Evolutionary conservation across 2,797 vertebrate species (phyloP), one percentile per base, ranked within the genome.

Genomic region (Geotrypetes seraphini): DNA sequence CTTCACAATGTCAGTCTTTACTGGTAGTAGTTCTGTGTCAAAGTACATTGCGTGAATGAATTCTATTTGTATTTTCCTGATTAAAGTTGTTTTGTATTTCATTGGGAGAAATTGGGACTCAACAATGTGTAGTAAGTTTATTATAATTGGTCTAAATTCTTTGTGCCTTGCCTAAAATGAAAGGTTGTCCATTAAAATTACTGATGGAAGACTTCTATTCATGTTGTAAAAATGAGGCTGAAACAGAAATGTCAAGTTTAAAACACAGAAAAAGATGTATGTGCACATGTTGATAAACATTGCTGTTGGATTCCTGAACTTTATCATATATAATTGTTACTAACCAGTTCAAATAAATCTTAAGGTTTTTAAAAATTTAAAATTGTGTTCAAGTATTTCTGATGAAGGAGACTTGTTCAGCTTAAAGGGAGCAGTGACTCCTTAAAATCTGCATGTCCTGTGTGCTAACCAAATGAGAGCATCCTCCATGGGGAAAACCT

Each of bases 141-240:
- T 75, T 38, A 39, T 31, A n/a, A 63, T 78, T 66, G 66, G 67
- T 60, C 50, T 58, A 69, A 69, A 67, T 74, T 66, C 42, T 74
- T 79, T 63, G 80, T 83, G 80, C 78, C 78, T 82, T 83, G 69
- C 66, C 64, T 60, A 53, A 62, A 50, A 68, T 32, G 39, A 60
- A 51, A 57, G 39, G 11, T 39, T 69, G 65, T 68, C 68, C 45
- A 36, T 78, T 78, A 47, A 66, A 54, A 45, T 45, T 60, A 28
- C 35, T 16, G 21, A 22, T 57, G 41, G 38, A 53, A 61, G 14
- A 60, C 12, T 63, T 45, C 63, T 48, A 43, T 60, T 26, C 34
- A 39, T 50, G 20, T 52, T 56, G 31, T 63, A 33, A 43, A 36
- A 15, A 19, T 54, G 19, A 53, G 4, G 51, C 31, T n/a, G 12